Evolutionary conservation across 2,888 invertebrate genomes (phyloP).

Genomic region (Philaethria dido): DNA sequence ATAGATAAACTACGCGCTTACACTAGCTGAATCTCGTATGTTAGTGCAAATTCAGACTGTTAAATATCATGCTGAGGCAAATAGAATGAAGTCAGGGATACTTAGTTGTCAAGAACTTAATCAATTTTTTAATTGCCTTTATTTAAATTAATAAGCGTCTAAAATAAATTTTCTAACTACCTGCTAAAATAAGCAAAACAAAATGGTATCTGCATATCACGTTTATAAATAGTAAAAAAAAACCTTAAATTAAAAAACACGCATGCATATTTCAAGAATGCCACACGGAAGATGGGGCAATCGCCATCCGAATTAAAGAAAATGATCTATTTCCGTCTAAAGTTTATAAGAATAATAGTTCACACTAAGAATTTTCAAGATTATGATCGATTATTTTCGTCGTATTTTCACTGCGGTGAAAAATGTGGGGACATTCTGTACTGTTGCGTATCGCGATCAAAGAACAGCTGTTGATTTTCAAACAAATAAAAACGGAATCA

Average conservation of each 20-base stretch:
- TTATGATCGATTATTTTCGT: slow-evolving; percentile 80
- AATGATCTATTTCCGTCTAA: slow-evolving; percentile 33
- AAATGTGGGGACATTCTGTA: slow-evolving; percentile 72
- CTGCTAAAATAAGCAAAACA: too few relatives aligned
- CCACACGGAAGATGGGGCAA: slow-evolving; percentile 27
- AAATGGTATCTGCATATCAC: too few relatives aligned
- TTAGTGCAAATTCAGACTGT: too few relatives aligned
- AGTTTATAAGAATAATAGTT: slow-evolving; percentile 53
- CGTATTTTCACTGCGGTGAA: slow-evolving; percentile 71
- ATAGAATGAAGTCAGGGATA: too few relatives aligned
- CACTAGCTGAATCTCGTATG: too few relatives aligned
- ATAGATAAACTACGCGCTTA: too few relatives aligned
- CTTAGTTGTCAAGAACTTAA: too few relatives aligned
- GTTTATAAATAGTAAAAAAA: too few relatives aligned
- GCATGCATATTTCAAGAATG: slow-evolving; percentile 7
- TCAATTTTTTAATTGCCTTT: too few relatives aligned
- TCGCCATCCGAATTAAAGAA: slow-evolving; percentile 36
- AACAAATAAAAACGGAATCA: slow-evolving; percentile 81
- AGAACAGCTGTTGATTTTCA: slow-evolving; percentile 75
- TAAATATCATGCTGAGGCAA: too few relatives aligned
- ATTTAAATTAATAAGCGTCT: too few relatives aligned
- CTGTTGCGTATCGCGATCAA: slow-evolving; percentile 77
- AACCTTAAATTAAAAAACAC: neutral
- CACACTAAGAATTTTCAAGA: slow-evolving; percentile 68
- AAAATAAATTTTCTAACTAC: too few relatives aligned